Conservation (phyloP, 2,888 invertebrate genomes). For the Erannis defoliaria region DNA sequence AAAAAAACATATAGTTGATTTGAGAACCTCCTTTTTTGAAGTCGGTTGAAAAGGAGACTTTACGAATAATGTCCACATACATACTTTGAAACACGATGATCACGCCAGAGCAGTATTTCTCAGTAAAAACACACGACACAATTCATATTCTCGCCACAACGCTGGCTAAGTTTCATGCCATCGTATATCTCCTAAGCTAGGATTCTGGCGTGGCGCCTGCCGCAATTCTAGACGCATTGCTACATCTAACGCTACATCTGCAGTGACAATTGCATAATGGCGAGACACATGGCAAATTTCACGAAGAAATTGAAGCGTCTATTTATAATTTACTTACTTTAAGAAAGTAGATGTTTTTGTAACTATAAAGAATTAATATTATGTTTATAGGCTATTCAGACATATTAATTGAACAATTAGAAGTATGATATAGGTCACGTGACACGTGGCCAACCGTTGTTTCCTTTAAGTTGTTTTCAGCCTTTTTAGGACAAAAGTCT, state of each 20-base stretch:
- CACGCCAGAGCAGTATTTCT: background rate
- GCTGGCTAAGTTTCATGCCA: slow-evolving; percentile 3
- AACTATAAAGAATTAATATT: background rate
- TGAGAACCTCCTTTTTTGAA: too few species aligned
- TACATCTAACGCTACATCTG: slow-evolving; percentile 32
- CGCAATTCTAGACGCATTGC: slow-evolving; percentile 39
- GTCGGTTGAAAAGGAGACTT: too few species aligned
- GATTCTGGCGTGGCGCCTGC: slow-evolving; percentile 28
- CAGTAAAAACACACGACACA: background rate
- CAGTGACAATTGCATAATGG: slow-evolving; percentile 26
- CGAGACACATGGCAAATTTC: slow-evolving; percentile 7
- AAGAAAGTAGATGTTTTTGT: background rate
- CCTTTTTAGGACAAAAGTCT: too few species aligned
- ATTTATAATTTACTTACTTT: background rate
- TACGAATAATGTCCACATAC: too few species aligned
- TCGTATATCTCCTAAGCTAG: slow-evolving; percentile 20
- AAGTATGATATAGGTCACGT: too few species aligned
- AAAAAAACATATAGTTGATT: too few species aligned
- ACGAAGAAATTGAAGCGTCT: background rate
- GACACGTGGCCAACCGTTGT: too few species aligned
- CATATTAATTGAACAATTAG: too few species aligned
- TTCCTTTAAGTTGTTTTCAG: too few species aligned
- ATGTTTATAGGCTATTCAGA: too few species aligned
- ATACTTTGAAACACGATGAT: too few species aligned
- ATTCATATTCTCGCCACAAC: background rate